Evolutionary conservation across 2,888 invertebrate genomes (phyloP).

Genomic region (Sphaerophoria taeniata): DNA sequence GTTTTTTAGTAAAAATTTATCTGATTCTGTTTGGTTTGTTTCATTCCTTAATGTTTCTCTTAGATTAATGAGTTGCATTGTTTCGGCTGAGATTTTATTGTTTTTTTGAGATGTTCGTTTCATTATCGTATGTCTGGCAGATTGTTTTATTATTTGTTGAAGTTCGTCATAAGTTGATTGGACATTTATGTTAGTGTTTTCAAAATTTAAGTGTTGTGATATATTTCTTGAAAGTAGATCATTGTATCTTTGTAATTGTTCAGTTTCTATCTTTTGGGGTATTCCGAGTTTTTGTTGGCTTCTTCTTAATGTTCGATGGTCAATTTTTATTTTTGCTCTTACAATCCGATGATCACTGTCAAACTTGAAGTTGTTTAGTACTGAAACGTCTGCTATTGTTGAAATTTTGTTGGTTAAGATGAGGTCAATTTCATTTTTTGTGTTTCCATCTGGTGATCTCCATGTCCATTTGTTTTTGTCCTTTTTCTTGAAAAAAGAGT

Average conservation of each 20-base stretch:
- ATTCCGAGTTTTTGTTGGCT: background rate
- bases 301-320: background rate
- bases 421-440: conserved; percentile 4
- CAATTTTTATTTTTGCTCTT: background rate
- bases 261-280: background rate
- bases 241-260: background rate
- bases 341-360: background rate
- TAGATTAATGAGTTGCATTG: background rate
- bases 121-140: background rate
- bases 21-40: background rate
- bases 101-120: background rate
- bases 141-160: background rate
- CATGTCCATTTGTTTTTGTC: conserved; percentile 10
- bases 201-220: background rate
- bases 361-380: background rate
- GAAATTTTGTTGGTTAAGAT: background rate
- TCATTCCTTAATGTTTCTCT: background rate
- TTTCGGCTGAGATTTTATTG: conserved; percentile 1
- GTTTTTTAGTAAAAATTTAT: background rate
- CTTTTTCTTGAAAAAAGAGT: background rate
- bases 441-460: background rate
- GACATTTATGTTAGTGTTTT: background rate
- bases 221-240: conserved; percentile 1
- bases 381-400: background rate
- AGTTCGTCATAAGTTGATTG: background rate